Percentiles rank a stretch among this genome's conserved stretches.
These are phyloP conservation scores for Onchidella celtica DNA, from an alignment of 2,888 invertebrate species.

Conservation along the genomic window DNA sequence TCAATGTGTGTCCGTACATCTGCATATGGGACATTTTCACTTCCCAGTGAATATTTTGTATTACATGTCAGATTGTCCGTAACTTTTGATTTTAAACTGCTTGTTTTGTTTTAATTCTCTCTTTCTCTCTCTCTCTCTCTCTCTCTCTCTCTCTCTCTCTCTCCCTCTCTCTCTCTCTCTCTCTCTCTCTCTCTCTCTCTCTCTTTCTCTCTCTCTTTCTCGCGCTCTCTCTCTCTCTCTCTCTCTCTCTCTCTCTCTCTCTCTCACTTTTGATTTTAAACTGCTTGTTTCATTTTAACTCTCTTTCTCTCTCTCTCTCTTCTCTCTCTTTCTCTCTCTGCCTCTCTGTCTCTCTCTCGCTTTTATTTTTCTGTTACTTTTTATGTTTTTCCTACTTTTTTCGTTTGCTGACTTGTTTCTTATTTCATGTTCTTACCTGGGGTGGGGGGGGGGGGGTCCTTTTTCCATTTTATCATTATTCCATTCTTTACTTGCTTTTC, in stretches of 20 bases:
- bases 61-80: too few relatives aligned
- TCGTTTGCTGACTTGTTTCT: too few relatives aligned
- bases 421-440: too few relatives aligned
- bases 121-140: conserved; percentile 8
- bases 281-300: neutral
- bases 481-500: too few relatives aligned
- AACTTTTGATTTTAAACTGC: neutral
- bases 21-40: too few relatives aligned
- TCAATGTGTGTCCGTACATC: too few relatives aligned
- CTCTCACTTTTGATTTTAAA: neutral
- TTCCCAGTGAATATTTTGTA: too few relatives aligned
- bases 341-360: neutral
- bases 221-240: neutral
- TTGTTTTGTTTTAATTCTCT: conserved; percentile 1
- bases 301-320: conserved; percentile 10
- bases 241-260: neutral
- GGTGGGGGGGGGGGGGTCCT: too few relatives aligned
- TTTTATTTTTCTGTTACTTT: too few relatives aligned
- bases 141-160: neutral
- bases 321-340: neutral
- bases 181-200: neutral
- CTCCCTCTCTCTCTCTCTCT: neutral
- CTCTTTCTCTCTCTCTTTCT: conserved; percentile 22
- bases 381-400: too few relatives aligned
- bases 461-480: too few relatives aligned